These are phyloP conservation scores for Aleiodes alternator DNA, from an alignment of 2,888 invertebrate species.

Conservation along the genomic window DNA sequence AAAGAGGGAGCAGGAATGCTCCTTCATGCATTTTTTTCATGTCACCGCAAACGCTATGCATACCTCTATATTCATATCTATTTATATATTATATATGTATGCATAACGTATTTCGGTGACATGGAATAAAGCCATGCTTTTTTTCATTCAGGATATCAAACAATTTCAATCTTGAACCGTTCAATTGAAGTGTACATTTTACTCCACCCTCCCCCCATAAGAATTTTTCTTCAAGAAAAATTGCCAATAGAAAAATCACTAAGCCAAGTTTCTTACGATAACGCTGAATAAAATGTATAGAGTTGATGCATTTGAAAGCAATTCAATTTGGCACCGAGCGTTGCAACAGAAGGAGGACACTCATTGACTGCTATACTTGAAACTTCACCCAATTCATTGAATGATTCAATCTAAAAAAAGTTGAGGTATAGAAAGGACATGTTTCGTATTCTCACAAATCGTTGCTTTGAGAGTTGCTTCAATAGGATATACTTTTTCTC, in stretches of 20 bases:
- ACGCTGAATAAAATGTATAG: slow-evolving; percentile 60
- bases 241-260: slow-evolving; percentile 3
- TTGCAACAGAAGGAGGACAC: slow-evolving; percentile 52
- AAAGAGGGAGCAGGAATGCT: no score
- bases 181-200: background rate
- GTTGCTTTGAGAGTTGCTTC: background rate
- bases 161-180: no score
- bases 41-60: no score
- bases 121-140: no score
- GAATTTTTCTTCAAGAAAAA: background rate
- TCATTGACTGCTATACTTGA: slow-evolving; percentile 52
- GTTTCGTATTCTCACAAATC: no score
- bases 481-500: slow-evolving; percentile 41
- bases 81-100: no score
- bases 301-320: slow-evolving; percentile 61
- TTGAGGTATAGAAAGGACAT: background rate
- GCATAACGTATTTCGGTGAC: no score
- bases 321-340: slow-evolving; percentile 54
- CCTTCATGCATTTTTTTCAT: no score
- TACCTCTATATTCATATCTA: no score
- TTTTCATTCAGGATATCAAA: no score
- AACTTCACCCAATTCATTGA: slow-evolving; percentile 54
- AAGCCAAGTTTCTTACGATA: slow-evolving; percentile 54
- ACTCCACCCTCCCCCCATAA: no score
- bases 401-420: slow-evolving; percentile 51